Percentiles rank a stretch among this genome's conserved stretches.
These are phyloP conservation scores for Rhizoglyphus robini DNA, from an alignment of 1,140 invertebrate genomes.

Conservation along the genomic window DNA sequence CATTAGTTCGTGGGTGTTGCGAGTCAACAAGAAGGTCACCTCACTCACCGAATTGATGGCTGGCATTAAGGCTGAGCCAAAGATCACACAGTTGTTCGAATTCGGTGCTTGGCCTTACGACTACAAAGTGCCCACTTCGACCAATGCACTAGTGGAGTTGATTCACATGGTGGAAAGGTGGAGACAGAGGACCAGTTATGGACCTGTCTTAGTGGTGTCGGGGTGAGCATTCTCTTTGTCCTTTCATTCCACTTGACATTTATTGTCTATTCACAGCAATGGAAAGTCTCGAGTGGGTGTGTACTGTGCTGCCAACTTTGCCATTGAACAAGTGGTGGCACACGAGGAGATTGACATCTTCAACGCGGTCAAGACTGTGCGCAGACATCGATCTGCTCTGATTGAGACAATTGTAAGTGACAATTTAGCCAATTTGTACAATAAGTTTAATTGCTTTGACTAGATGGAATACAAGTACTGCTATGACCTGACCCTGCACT, in stretches of 20 bases:
- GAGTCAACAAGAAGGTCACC: constrained; percentile 91
- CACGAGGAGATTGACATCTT: constrained; percentile 95
- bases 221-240: constrained; percentile 26
- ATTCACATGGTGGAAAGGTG: constrained; percentile 98
- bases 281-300: constrained; percentile 68
- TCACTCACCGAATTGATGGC: constrained; percentile 86
- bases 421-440: not conserved
- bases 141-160: constrained; percentile 86
- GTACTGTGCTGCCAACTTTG: constrained; percentile 87
- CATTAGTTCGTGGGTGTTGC: constrained; percentile 89
- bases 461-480: constrained; percentile 95
- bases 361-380: constrained; percentile 89
- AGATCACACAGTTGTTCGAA: constrained; percentile 83
- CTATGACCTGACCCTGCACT: constrained; percentile 82
- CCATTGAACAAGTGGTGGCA: constrained; percentile 94
- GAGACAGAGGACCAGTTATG: constrained; percentile 82
- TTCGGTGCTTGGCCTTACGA: constrained; percentile 90
- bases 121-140: constrained; percentile 84
- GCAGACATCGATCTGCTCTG: constrained; percentile 80
- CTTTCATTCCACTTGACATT: not conserved
- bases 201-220: constrained; percentile 87
- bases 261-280: constrained; percentile 19
- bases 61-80: constrained; percentile 78
- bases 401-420: constrained; percentile 77
- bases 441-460: constrained; percentile 32